Evolutionary conservation across 1,140 invertebrate genomes (phyloP), one percentile per base, ranked within the genome.

Genomic region (Drosophila neocordata): DNA sequence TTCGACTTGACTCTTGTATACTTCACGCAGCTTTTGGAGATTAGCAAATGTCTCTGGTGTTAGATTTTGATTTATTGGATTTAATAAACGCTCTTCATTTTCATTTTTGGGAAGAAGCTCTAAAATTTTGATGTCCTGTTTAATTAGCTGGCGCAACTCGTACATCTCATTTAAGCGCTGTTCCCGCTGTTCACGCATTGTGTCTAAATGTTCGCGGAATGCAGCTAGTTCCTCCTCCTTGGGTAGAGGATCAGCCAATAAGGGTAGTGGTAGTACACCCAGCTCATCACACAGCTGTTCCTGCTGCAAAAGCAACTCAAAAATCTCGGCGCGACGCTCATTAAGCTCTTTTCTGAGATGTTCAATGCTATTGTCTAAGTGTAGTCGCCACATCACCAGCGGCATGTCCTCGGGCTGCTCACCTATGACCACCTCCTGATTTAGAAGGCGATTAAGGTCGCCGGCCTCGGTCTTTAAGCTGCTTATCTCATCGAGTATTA

Each of bases 221-320:
- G 59, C 56, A 5, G 65, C 41, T 53, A 88, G 69, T 51, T 88
- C 75, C 7, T 77, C 62, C 0, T 71, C 72, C 15, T 71, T 56
- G 0, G 83, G 83, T 38, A 88, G 52, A 2, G 83, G 83, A 68
- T 88, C 83, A 4, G 66, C 80, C 15, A 84, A 64, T 22, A 88
- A 53, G 0, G 83, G 75, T 7, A 67, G 57, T 2, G 81, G 83
- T 11, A 73, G 20, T 27, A 76, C 78, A 15, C 81, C 80, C 27
- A 88, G 60, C 12, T 88, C 83, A n/a, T 84, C 78, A 38, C 83
- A 88, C 0, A 88, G 62, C n/a, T 64, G 53, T 9, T 88, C 80
- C 56, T 88, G 83, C 52, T 88, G 78, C 0, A 84, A 65, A n/a
- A 88, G 48, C 2, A 88, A 60, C 41, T 88, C 78, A n/a, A 65